A percentile compares a stretch with the other conserved stretches of the same genome.
Conservation (phyloP, 2,888 invertebrate genomes). For the Eupeodes latifasciatus region DNA sequence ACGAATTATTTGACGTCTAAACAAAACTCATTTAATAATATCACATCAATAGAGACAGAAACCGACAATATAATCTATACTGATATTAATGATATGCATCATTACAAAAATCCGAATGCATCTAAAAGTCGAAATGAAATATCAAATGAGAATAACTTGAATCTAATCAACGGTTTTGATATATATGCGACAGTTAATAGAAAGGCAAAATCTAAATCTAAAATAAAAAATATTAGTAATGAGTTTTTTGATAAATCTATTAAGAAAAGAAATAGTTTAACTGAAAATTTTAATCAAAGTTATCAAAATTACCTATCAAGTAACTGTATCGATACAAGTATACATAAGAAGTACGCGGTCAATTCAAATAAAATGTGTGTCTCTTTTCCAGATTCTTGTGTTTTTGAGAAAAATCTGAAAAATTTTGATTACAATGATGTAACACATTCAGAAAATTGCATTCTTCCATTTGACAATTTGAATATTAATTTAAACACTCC, state of each 20-base stretch:
- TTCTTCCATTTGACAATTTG: conserved; percentile 81
- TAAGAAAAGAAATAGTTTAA: conserved; percentile 80
- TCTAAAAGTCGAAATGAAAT: conserved; percentile 81
- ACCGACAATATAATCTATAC: conserved; percentile 84
- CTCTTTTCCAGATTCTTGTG: conserved; percentile 83
- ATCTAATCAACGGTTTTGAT: conserved; percentile 82
- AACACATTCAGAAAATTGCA: conserved; percentile 82
- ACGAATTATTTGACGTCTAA: conserved; percentile 85
- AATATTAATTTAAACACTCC: conserved; percentile 78
- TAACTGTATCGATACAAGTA: conserved; percentile 77
- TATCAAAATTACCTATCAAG: conserved; percentile 77
- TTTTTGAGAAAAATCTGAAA: conserved; percentile 79
- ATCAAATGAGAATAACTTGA: conserved; percentile 81
- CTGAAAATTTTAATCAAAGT: conserved; percentile 60
- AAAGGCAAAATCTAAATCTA: conserved; percentile 83
- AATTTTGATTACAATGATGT: conserved; percentile 79
- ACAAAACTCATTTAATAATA: conserved; percentile 83
- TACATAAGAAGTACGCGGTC: conserved; percentile 81
- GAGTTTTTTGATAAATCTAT: conserved; percentile 84
- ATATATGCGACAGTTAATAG: conserved; percentile 84
- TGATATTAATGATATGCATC: conserved; percentile 84
- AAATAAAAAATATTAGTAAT: conserved; percentile 83
- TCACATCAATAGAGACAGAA: conserved; percentile 83
- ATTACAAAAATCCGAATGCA: conserved; percentile 81
- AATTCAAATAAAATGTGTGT: conserved; percentile 83